Evolutionary conservation across 1,140 invertebrate species (phyloP), one percentile per base, ranked within the genome.

Genomic region (Hylyphantes graminicola): DNA sequence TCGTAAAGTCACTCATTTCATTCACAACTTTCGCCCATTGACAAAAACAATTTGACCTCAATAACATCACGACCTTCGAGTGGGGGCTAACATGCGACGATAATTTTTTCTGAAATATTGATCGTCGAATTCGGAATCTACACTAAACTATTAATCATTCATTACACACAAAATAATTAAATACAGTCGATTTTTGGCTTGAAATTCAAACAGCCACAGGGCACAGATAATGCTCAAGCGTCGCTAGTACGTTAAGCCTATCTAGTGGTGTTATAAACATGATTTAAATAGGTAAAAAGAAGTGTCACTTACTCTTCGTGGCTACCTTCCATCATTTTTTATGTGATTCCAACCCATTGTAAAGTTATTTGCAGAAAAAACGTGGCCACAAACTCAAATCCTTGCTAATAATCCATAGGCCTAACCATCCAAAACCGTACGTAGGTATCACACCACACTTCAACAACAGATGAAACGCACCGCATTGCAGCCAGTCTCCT

Each of bases 261-360:
- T 76, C 63, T 35, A 19, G n/a, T 53, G 61, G 2, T 50, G 12
- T 68, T 19, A 70, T 61, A 68, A n/a, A 61, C 15, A 68, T 21
- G 35, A 65, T 15, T 76, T 78, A 65, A 65, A 12, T 21, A 65
- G 35, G 65, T 2, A 85, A 54, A 17, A 61, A 53, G 21, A 70
- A 68, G 53, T 19, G 21, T 85, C 87, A 88, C 87, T 88, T 88
- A 88, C 88, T 88, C 88, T 87, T 88, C 88, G 87, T 87, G 87
- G 87, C 85, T 86, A 86, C 88, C 88, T 87, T 88, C 88, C 87
- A 88, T 88, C 87, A 87, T 88, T 87, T 88, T 88, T 86, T 86
- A 51, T 65, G 35, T 63, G 61, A 64, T 64, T 48, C 50, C 53
- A 17, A 19, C 63, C 76, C 85, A 86, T 86, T 79, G 78, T 85